These are phyloP conservation scores for Clarias macrocephalus DNA, from an alignment of 2,113 vertebrate species.

Conservation along the genomic window DNA sequence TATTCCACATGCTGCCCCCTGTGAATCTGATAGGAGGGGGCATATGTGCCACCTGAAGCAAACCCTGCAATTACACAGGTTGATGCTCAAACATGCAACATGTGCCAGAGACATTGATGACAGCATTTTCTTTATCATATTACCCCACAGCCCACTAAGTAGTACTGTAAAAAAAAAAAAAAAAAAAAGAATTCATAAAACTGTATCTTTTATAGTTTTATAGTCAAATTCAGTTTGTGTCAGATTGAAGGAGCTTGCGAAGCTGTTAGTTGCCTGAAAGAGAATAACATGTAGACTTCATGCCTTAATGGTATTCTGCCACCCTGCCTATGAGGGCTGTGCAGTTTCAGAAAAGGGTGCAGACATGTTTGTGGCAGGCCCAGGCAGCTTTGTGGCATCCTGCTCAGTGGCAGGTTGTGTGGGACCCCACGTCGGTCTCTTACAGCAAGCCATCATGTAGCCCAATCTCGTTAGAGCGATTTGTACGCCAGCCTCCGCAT, in stretches of 20 bases:
- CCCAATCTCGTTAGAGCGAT: constrained; percentile 69
- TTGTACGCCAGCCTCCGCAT: constrained; percentile 64
- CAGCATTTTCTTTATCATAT: not conserved
- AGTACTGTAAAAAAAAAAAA: constrained; percentile 33
- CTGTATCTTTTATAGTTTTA: constrained; percentile 19
- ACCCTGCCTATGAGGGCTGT: constrained; percentile 56
- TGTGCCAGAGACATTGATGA: not conserved
- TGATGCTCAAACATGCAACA: not conserved
- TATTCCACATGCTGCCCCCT: not conserved
- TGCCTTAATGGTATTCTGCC: constrained; percentile 60
- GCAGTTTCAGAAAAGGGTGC: constrained; percentile 57
- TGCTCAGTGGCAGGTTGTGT: constrained; percentile 62
- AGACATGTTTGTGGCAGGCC: constrained; percentile 60
- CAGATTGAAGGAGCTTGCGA: constrained; percentile 39
- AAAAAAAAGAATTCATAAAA: too few relatives aligned
- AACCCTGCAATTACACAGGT: constrained; percentile 20
- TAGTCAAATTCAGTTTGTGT: constrained; percentile 43
- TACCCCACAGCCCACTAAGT: not conserved
- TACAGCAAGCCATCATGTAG: constrained; percentile 62
- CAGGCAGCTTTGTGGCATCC: constrained; percentile 60
- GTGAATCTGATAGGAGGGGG: not conserved
- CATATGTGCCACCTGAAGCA: not conserved
- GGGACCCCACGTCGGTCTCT: constrained; percentile 60
- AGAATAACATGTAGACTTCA: constrained; percentile 59
- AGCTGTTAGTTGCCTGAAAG: constrained; percentile 44